Percentiles rank a stretch among this genome's conserved stretches.
Evolutionary conservation across 2,797 vertebrate genomes (phyloP).

Genomic region (Carcharodon carcharias): DNA sequence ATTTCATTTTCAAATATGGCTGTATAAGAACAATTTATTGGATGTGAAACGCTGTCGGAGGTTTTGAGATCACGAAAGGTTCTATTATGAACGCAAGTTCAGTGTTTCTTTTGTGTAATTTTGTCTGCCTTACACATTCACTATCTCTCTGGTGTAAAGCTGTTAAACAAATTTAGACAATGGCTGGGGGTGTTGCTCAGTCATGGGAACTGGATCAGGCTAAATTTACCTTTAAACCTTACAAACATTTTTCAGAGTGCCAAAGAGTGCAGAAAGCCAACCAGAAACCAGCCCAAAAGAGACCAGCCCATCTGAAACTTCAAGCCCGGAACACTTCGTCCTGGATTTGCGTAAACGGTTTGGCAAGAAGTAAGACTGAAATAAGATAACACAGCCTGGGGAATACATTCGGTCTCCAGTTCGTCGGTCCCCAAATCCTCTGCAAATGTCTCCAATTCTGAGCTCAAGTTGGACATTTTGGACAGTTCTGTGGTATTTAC

Average conservation of each 20-base stretch:
- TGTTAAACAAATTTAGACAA: neutral
- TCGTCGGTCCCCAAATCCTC: no score
- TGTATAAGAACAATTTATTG: neutral
- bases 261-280: neutral
- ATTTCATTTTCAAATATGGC: neutral
- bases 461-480: no score
- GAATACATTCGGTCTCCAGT: neutral
- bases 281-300: neutral
- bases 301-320: neutral
- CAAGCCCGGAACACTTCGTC: no score
- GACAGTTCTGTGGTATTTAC: no score
- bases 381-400: neutral
- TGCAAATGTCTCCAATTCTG: no score
- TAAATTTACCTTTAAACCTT: neutral
- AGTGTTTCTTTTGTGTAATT: neutral
- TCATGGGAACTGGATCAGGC: no score
- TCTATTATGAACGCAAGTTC: neutral
- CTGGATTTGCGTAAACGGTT: conserved; percentile 8
- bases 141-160: neutral
- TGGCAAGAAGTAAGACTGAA: conserved; percentile 1
- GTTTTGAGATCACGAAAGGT: neutral
- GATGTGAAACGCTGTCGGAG: neutral
- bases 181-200: neutral
- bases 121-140: neutral
- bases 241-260: neutral